These are phyloP conservation scores for Bubalus kerabau DNA, from an alignment of 2,113 vertebrate species.

Conservation along the genomic window DNA sequence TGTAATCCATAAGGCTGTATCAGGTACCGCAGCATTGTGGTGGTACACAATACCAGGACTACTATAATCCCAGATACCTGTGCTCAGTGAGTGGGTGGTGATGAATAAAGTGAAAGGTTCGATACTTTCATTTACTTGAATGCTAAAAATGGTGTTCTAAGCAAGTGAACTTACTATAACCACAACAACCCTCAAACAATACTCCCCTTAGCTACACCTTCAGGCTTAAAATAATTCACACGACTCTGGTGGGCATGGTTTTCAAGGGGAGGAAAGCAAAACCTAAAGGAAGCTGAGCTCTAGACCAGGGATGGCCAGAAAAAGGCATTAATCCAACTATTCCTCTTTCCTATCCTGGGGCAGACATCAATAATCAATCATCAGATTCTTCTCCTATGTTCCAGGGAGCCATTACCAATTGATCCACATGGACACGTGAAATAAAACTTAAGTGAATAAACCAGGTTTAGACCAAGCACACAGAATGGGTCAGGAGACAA, in stretches of 20 bases:
- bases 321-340: too few relatives aligned
- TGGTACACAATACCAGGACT: neutral
- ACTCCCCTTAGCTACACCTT: neutral
- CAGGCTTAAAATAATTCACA: neutral
- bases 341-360: neutral
- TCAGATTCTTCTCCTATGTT: neutral
- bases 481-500: neutral
- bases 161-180: neutral
- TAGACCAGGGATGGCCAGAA: neutral
- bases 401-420: neutral
- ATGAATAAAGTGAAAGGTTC: neutral
- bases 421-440: neutral
- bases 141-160: slow-evolving; percentile 1
- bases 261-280: neutral
- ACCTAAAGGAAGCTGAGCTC: neutral
- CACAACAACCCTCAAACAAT: neutral
- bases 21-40: neutral
- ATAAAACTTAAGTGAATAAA: neutral
- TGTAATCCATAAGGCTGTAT: neutral
- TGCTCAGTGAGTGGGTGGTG: neutral
- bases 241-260: neutral
- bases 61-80: neutral
- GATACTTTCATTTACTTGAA: neutral
- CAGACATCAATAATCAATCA: neutral
- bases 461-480: neutral